Conservation (phyloP, 2,888 invertebrate genomes). For the Troides helena region DNA sequence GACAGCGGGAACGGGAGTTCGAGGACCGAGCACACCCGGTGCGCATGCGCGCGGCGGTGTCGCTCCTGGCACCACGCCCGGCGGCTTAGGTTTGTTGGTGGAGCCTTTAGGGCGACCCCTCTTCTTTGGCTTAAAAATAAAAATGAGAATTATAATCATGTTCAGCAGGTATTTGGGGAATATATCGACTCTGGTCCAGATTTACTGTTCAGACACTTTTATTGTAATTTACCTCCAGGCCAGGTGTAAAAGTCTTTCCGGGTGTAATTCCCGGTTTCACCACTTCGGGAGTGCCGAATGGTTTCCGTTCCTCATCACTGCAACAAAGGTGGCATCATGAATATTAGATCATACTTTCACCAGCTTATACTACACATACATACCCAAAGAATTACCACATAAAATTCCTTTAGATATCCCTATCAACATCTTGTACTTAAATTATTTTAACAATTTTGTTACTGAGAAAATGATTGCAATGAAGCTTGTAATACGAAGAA, state of each 20-base stretch:
- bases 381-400: no score
- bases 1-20: slow-evolving; percentile 37
- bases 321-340: slow-evolving; percentile 10
- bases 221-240: slow-evolving; percentile 52
- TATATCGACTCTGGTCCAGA: no score
- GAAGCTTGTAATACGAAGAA: no score
- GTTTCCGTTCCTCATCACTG: slow-evolving; percentile 66
- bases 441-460: no score
- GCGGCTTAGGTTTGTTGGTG: slow-evolving; percentile 61
- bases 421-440: no score
- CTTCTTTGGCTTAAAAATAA: slow-evolving; percentile 63
- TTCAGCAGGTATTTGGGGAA: no score
- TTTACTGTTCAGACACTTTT: neutral
- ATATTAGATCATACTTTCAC: neutral
- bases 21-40: slow-evolving; percentile 37
- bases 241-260: slow-evolving; percentile 53
- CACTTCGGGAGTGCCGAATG: slow-evolving; percentile 68
- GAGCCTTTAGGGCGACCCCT: slow-evolving; percentile 77
- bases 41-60: slow-evolving; percentile 33
- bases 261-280: slow-evolving; percentile 56
- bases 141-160: neutral
- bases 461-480: no score
- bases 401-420: no score
- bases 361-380: no score
- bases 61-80: slow-evolving; percentile 27